A percentile compares a stretch with the other conserved stretches of the same genome.
Conservation (phyloP, 2,113 vertebrate genomes). For the Gopherus flavomarginatus region DNA sequence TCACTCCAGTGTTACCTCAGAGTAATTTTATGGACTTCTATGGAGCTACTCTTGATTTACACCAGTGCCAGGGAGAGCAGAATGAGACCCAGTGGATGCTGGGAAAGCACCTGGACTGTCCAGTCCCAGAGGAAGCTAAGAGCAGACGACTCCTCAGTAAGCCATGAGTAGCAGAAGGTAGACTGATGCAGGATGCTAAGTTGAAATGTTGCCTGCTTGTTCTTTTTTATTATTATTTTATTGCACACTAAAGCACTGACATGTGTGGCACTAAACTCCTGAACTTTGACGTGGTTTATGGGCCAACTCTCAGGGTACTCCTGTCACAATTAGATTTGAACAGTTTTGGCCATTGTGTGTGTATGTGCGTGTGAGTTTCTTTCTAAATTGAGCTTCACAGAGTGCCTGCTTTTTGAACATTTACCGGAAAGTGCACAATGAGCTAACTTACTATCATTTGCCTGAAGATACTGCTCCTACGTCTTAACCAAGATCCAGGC, state of each 20-base stretch:
- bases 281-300: slow-evolving; percentile 3
- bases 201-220: not conserved
- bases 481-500: not conserved
- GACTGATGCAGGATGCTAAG: not conserved
- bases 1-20: no score
- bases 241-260: not conserved
- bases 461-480: not conserved
- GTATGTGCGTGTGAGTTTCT: not conserved
- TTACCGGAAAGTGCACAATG: not conserved
- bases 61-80: not conserved
- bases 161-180: accelerated
- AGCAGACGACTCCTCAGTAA: not conserved
- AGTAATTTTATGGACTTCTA: not conserved
- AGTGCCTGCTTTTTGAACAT: not conserved
- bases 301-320: not conserved
- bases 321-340: not conserved
- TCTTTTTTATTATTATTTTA: not conserved
- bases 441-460: accelerated
- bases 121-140: not conserved
- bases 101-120: not conserved
- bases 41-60: not conserved
- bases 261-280: not conserved
- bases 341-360: not conserved
- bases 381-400: not conserved
- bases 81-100: accelerated